A percentile compares a stretch with the other conserved stretches of the same genome.
These are phyloP conservation scores for Rousettus madagascariensis DNA, from an alignment of 2,797 vertebrate species.

Conservation along the genomic window DNA sequence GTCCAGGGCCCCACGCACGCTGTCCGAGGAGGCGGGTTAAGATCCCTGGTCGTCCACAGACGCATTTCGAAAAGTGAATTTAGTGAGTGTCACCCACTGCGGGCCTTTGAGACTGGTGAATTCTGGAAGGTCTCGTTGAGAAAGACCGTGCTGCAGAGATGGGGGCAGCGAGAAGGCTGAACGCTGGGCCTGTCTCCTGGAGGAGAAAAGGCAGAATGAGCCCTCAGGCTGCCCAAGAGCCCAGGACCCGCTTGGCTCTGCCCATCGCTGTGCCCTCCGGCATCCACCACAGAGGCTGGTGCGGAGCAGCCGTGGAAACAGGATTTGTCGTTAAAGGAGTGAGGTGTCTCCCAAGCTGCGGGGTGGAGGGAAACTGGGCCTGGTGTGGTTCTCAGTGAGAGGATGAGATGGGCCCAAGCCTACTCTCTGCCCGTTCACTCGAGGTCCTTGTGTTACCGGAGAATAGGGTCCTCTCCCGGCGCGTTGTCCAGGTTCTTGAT, in stretches of 20 bases:
- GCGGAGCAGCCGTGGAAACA: background rate
- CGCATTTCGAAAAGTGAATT: background rate
- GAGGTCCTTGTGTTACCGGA: background rate
- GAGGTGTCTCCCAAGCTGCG: background rate
- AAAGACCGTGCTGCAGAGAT: fast-evolving
- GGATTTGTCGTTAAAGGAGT: background rate
- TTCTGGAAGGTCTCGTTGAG: background rate
- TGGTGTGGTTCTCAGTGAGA: background rate
- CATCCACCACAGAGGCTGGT: fast-evolving
- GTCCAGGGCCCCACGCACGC: fast-evolving
- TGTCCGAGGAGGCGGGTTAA: too few relatives aligned
- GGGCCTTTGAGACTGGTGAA: background rate
- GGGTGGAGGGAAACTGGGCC: background rate
- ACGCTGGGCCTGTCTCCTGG: fast-evolving
- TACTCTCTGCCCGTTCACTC: fast-evolving
- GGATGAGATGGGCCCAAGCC: fast-evolving
- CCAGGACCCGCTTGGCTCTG: fast-evolving
- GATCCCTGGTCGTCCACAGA: background rate
- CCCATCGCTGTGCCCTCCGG: background rate
- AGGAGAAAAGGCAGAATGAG: background rate
- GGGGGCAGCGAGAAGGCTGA: fast-evolving
- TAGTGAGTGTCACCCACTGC: background rate
- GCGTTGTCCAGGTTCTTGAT: too few relatives aligned
- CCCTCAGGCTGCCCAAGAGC: background rate
- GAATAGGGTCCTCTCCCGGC: too few relatives aligned